These are phyloP conservation scores for Chrysotoxum bicinctum DNA, from an alignment of 2,888 invertebrate species.

Conservation along the genomic window DNA sequence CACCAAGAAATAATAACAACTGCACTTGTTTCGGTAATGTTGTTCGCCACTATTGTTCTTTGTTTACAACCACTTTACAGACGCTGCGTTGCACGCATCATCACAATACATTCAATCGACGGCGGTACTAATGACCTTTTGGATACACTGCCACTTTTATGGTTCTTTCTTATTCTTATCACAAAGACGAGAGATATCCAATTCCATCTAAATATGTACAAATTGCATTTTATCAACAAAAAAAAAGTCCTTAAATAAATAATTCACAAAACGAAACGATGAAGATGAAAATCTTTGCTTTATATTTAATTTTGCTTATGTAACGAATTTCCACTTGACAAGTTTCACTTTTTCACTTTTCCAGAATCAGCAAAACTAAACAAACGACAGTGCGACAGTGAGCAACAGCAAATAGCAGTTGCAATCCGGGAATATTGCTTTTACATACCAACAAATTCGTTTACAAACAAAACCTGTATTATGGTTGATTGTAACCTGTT, in stretches of 20 bases:
- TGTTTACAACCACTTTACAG: conserved; percentile 68
- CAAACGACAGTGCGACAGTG: background rate
- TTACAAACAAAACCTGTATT: conserved; percentile 31
- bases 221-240: conserved; percentile 21
- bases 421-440: background rate
- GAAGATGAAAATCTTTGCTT: conserved; percentile 29
- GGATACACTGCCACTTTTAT: background rate
- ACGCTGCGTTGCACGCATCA: conserved; percentile 34
- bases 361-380: conserved; percentile 32
- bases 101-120: background rate
- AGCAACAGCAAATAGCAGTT: conserved; percentile 2
- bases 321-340: conserved; percentile 51
- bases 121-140: conserved; percentile 15
- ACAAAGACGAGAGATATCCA: conserved; percentile 31
- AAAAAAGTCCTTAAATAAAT: background rate
- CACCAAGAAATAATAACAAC: conserved; percentile 45
- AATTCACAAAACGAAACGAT: background rate
- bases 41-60: conserved; percentile 46
- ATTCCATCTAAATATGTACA: background rate
- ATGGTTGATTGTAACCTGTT: conserved; percentile 17
- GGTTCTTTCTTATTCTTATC: conserved; percentile 47
- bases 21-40: conserved; percentile 34
- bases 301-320: background rate
- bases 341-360: conserved; percentile 60
- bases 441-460: background rate